Base-by-base conservation (phyloP, 2,888 invertebrate genomes). In the Portevinia maculata region DNA sequence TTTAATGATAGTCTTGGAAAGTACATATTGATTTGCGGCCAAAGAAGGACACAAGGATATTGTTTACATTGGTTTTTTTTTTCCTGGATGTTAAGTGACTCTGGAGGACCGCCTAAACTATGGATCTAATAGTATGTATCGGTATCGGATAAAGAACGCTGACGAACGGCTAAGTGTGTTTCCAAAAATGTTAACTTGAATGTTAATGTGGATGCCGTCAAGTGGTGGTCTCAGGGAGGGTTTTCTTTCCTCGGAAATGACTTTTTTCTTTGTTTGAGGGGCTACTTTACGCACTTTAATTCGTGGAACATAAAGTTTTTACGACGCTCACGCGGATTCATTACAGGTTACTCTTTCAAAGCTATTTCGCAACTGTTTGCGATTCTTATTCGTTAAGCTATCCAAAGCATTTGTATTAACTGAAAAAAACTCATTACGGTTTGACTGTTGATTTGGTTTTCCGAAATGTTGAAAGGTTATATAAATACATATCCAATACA, bases 1-100 rank as follows among this genome's bases (percentile, higher is more conserved):
- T 69, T 48, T 81, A 81, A 81, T 70, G 69, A 81, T 65, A 76
- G 81, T 76, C 76, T 59, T 46, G 34, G 46, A 64, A 44, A 75
- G 76, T 81, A n/a, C n/a, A n/a, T n/a, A 81, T 81, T 81, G 81
- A 81, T 81, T 76, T 79, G 53, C 17, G 17, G 24, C 15, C 24
- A 13, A 62, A 30, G 52, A 59, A 71, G 28, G 65, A 57, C 62
- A 50, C 28, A 60, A 30, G 50, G 60, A 59, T 64, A 32, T 44
- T 74, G 57, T 79, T 67, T 64, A 69, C 69, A 55, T 21, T 13
- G 48, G 30, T 34, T 52, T 44, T 46, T 34, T 19, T 37, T 37
- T 73, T 24, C 57, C 60, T 19, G 11, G 30, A 69, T 52, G 57
- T 34, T 59, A 70, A 81, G 79, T 70, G 75, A 75, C 64, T 81